Evolutionary conservation across 1,140 invertebrate genomes (phyloP), one percentile per base, ranked within the genome.

Genomic region (roundworm (Caenorhabditis elegans)): DNA sequence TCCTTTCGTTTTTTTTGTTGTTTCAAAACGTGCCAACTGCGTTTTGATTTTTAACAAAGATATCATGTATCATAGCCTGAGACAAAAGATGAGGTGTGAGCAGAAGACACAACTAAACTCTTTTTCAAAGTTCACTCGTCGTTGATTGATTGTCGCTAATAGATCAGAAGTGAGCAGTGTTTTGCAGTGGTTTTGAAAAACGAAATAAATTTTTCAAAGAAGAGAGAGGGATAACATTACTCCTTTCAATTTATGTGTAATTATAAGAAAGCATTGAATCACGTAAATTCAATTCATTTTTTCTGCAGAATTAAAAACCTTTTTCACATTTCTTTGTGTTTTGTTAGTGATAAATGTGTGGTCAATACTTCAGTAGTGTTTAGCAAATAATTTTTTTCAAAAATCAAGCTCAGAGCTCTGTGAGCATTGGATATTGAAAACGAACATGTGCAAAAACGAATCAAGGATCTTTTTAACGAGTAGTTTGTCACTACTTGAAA

Each of bases 21-120:
- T n/a, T n/a, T n/a, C n/a, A 1, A 34, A 60, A 34, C 53, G 53
- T 60, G 53, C 28, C 53, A 60, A 26, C 15, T 53, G 49, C 47
- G 6, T 2, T 19, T 22, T 31, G 28, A 17, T 60, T 60, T 60
- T 60, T 17, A 60, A 60, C 53, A 60, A 55, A 55, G 53, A 34
- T 60, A 60, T 60, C 53, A 34, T 17, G 15, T 60, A 60, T 60
- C 53, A 31, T 15, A 3, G 15, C 13, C 3, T 11, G n/a, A 60
- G 13, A 60, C 34, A 11, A 53, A 17, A 17, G 13, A 17, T 31
- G 26, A 8, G 3, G 53, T 15, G 53, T 13, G 53, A 60, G 26
- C n/a, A n/a, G n/a, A n/a, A 60, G 11, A 31, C 53, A 60, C 31
- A 60, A 60, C 53, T 60, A 60, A 60, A 60, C 53, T 60, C 53